These are phyloP conservation scores for Lepus timidus DNA, from an alignment of 2,113 vertebrate species.

Conservation along the genomic window DNA sequence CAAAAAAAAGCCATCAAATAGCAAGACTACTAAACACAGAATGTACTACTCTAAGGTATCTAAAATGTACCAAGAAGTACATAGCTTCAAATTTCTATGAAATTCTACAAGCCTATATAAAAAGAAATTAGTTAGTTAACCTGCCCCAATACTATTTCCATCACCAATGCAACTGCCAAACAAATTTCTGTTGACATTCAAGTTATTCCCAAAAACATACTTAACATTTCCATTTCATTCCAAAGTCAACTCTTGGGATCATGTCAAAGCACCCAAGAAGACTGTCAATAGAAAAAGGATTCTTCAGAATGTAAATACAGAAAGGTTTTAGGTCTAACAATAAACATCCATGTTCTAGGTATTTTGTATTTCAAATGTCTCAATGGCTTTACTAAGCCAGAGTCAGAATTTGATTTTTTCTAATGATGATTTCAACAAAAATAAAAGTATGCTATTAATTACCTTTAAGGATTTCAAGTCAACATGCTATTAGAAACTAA, in stretches of 20 bases:
- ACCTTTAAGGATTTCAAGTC: slow-evolving; percentile 58
- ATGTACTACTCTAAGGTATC: not conserved
- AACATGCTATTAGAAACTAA: slow-evolving; percentile 37
- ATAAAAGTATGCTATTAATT: not conserved
- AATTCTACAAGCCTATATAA: slow-evolving; percentile 31
- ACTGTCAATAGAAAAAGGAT: not conserved
- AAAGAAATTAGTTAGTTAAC: slow-evolving; percentile 22
- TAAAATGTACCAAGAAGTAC: not conserved
- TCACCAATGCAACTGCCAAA: slow-evolving; percentile 21
- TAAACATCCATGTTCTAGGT: not conserved
- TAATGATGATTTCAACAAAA: slow-evolving; percentile 17
- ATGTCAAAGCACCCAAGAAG: not conserved
- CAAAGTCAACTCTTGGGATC: slow-evolving; percentile 32
- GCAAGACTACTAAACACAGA: not conserved
- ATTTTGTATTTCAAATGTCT: slow-evolving; percentile 43
- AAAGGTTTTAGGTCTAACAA: slow-evolving; percentile 44
- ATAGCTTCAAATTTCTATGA: slow-evolving; percentile 33
- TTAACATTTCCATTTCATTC: slow-evolving; percentile 19
- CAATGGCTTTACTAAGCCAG: not conserved
- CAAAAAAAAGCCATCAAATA: not conserved
- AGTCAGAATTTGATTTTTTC: slow-evolving; percentile 1
- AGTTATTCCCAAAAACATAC: slow-evolving; percentile 35
- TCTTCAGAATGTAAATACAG: not conserved
- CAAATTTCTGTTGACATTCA: not conserved
- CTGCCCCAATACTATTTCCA: slow-evolving; percentile 14